These are phyloP conservation scores for Panthera tigris DNA, from an alignment of 2,113 vertebrate species.

Conservation along the genomic window DNA sequence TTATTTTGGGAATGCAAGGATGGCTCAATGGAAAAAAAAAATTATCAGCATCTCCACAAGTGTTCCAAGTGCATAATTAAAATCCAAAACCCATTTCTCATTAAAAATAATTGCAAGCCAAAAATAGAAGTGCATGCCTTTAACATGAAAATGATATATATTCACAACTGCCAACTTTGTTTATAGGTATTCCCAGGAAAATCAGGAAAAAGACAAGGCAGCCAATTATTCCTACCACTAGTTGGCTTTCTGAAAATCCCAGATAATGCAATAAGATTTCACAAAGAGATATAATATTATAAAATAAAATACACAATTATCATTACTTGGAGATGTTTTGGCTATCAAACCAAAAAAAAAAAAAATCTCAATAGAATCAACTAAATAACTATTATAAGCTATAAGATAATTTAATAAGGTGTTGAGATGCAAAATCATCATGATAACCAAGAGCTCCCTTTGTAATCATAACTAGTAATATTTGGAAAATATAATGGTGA, in stretches of 20 bases:
- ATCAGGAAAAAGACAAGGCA: not conserved
- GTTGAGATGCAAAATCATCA: not conserved
- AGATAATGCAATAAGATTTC: not conserved
- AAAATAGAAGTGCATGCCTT: not conserved
- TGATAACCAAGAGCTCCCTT: constrained; percentile 21
- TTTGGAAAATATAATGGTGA: constrained; percentile 20
- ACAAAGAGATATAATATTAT: not conserved
- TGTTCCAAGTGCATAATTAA: not conserved
- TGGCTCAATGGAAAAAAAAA: not conserved
- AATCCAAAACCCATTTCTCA: constrained; percentile 33
- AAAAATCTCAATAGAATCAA: not conserved
- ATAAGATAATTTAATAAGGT: constrained; percentile 19
- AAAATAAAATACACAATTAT: constrained; percentile 26
- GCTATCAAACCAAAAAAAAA: not conserved
- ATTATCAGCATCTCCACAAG: not conserved
- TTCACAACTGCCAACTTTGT: not conserved
- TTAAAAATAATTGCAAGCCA: not conserved
- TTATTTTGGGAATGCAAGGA: not conserved
- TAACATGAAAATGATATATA: not conserved
- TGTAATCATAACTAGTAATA: not conserved
- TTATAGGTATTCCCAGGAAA: constrained; percentile 7
- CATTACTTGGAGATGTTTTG: not conserved
- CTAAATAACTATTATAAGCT: not conserved
- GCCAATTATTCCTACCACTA: not conserved
- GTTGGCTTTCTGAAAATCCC: not conserved